These are phyloP conservation scores for Genyomyrus donnyi DNA, from an alignment of 2,113 vertebrate genomes.

Conservation along the genomic window DNA sequence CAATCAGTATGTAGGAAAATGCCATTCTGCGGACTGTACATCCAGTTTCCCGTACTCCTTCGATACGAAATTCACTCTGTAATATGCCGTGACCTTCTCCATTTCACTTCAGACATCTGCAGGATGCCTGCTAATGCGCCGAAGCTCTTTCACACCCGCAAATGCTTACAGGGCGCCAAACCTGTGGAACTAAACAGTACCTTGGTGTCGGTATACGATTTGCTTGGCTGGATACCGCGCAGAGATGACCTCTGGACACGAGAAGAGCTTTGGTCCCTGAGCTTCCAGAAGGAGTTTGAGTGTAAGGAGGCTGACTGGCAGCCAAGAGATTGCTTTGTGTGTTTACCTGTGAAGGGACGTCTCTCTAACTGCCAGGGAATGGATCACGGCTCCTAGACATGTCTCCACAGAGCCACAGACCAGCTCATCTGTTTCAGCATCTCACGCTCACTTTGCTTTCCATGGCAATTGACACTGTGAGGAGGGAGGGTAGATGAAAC, in stretches of 20 bases:
- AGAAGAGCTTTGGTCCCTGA: neutral
- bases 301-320: neutral
- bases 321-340: neutral
- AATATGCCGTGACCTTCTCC: neutral
- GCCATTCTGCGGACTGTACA: neutral
- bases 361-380: neutral
- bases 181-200: neutral
- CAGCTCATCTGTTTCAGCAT: neutral
- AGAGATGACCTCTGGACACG: neutral
- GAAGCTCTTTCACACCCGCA: neutral
- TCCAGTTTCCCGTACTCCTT: neutral
- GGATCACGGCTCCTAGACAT: neutral
- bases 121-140: neutral
- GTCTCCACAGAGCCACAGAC: neutral
- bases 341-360: neutral
- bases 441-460: neutral
- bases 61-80: neutral
- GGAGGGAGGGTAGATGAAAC: neutral
- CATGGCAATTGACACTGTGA: neutral
- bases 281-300: neutral
- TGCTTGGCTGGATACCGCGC: neutral
- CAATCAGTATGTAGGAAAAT: neutral
- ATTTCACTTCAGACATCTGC: neutral
- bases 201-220: neutral
- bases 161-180: neutral